Conservation (phyloP, 2,113 vertebrate species). For the Gasterosteus nipponicus region DNA sequence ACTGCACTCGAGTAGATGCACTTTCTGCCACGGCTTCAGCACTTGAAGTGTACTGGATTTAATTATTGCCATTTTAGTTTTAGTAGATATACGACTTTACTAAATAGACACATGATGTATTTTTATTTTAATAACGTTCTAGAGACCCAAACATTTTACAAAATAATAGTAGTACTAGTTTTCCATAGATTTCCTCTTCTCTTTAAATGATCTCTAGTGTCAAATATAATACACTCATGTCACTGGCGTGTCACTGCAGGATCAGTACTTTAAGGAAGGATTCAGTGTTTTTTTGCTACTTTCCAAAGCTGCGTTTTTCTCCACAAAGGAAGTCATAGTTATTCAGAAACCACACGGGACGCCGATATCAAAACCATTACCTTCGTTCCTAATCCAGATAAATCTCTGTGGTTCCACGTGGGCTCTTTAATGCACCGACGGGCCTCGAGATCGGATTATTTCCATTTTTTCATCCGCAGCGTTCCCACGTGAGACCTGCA, state of each 20-base stretch:
- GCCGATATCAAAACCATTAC: slow-evolving; percentile 21
- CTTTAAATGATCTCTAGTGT: too few species aligned
- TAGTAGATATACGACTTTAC: not conserved
- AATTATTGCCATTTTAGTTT: not conserved
- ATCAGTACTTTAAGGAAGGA: not conserved
- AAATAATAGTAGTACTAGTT: too few species aligned
- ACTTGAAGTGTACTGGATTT: too few species aligned
- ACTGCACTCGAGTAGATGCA: too few species aligned
- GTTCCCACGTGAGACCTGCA: slow-evolving; percentile 54
- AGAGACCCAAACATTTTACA: too few species aligned
- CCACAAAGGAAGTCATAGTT: not conserved
- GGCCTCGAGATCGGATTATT: slow-evolving; percentile 48
- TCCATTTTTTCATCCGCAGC: slow-evolving; percentile 45
- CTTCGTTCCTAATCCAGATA: slow-evolving; percentile 50
- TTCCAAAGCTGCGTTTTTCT: not conserved
- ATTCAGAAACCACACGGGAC: too few species aligned
- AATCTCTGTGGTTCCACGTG: slow-evolving; percentile 39
- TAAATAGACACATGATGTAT: too few species aligned
- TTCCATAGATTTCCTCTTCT: too few species aligned
- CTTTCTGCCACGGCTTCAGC: too few species aligned
- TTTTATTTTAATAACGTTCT: too few species aligned
- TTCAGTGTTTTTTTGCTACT: not conserved
- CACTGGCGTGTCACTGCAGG: not conserved
- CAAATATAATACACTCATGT: not conserved
- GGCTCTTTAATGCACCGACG: slow-evolving; percentile 43